phyloP scores from a whole-genome alignment of 2,113 vertebrate species.

The Tachysurus vachellii region DNA sequence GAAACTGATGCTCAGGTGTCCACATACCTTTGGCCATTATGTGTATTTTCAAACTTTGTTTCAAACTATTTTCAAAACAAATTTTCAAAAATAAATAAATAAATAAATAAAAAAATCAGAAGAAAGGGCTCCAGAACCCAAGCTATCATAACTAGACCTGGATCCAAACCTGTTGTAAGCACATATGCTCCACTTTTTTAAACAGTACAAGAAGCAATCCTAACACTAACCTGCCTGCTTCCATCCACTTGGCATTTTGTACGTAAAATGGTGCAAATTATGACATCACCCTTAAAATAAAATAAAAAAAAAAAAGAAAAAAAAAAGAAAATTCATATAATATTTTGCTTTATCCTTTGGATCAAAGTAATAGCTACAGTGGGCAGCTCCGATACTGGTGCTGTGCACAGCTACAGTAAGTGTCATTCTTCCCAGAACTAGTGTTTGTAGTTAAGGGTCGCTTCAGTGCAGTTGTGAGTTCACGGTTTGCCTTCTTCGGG shows the following conservation, averaged over 20 bases:
- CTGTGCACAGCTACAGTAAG: not conserved
- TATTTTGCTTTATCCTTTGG: too few relatives aligned
- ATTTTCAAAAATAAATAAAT: too few relatives aligned
- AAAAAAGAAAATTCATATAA: too few relatives aligned
- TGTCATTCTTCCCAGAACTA: too few relatives aligned
- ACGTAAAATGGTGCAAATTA: too few relatives aligned
- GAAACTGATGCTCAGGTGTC: not conserved
- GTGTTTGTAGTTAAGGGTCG: not conserved
- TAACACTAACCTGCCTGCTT: not conserved
- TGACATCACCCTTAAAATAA: too few relatives aligned
- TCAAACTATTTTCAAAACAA: too few relatives aligned
- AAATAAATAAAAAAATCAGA: not conserved
- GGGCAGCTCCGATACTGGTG: not conserved
- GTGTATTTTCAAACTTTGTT: not conserved
- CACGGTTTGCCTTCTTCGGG: not conserved
- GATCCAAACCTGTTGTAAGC: not conserved
- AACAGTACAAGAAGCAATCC: not conserved
- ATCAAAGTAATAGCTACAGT: too few relatives aligned
- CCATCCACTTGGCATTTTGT: too few relatives aligned
- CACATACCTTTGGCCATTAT: not conserved
- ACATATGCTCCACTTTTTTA: not conserved
- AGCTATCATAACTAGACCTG: not conserved
- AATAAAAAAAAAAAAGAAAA: too few relatives aligned
- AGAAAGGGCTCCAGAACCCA: not conserved
- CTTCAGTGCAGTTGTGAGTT: not conserved